phyloP scores from a whole-genome alignment of 2,888 invertebrate species.

The Heliconius cydno region DNA sequence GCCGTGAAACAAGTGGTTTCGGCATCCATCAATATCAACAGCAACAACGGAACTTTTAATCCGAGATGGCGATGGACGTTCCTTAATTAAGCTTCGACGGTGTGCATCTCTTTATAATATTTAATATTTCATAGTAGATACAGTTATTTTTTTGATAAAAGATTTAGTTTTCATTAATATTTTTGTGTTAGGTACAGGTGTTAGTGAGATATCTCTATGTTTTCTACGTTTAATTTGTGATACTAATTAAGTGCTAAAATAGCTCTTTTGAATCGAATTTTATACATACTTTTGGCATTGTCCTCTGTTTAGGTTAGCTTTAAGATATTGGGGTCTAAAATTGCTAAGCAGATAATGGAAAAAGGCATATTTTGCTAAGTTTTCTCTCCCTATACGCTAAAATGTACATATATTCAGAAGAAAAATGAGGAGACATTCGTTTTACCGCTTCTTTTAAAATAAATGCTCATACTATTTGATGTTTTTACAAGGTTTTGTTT shows the following conservation, averaged over 20 bases:
- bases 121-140: background rate
- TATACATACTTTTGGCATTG: no score
- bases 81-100: constrained; percentile 71
- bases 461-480: background rate
- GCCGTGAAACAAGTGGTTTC: constrained; percentile 59
- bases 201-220: no score
- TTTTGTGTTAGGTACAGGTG: no score
- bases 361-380: background rate
- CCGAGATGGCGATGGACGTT: constrained; percentile 61
- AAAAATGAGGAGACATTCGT: background rate
- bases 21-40: constrained; percentile 76
- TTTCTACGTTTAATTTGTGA: no score
- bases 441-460: background rate
- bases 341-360: no score
- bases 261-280: no score
- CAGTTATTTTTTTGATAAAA: background rate
- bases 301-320: background rate
- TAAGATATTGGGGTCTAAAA: background rate
- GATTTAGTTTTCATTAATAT: no score
- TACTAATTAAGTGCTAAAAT: no score
- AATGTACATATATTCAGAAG: background rate
- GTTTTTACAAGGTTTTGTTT: background rate
- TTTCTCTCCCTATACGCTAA: background rate
- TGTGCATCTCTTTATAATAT: constrained; percentile 49
- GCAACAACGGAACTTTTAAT: constrained; percentile 71